These are phyloP conservation scores for Micrasema longulum DNA, from an alignment of 1,140 invertebrate genomes.

Conservation along the genomic window DNA sequence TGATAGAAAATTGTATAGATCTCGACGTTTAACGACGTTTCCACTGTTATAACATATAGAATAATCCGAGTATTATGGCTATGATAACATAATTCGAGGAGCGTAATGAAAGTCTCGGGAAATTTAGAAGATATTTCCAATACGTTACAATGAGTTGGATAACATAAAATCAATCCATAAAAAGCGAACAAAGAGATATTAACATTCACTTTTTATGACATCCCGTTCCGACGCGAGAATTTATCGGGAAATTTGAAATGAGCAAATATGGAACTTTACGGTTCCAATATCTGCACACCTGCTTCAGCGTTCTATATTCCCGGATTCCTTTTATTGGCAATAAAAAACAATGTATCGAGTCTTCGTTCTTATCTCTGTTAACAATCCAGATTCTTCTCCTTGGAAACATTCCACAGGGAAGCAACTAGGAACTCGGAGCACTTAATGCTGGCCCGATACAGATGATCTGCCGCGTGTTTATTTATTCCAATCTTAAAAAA, in stretches of 20 bases:
- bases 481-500: slow-evolving; percentile 31
- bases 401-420: too few species aligned
- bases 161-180: slow-evolving; percentile 19
- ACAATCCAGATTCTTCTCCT: too few species aligned
- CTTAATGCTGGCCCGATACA: too few species aligned
- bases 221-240: slow-evolving; percentile 18
- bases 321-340: slow-evolving; percentile 21
- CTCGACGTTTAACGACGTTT: too few species aligned
- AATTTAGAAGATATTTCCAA: not conserved
- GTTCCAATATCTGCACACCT: slow-evolving; percentile 35
- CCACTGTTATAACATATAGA: too few species aligned
- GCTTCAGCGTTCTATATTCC: not conserved
- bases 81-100: too few species aligned
- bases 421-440: not conserved
- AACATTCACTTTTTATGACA: slow-evolving; percentile 31
- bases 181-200: slow-evolving; percentile 31
- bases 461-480: slow-evolving; percentile 10
- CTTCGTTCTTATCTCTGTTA: slow-evolving; percentile 15
- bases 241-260: slow-evolving; percentile 29
- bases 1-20: too few species aligned
- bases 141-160: slow-evolving; percentile 11
- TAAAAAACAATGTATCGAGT: slow-evolving; percentile 32
- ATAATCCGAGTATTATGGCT: too few species aligned
- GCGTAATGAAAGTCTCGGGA: not conserved
- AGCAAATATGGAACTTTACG: slow-evolving; percentile 33